Percentiles rank a stretch among this genome's conserved stretches.
Conservation (phyloP, 2,888 invertebrate species). For the Mimumesa dahlbomi region DNA sequence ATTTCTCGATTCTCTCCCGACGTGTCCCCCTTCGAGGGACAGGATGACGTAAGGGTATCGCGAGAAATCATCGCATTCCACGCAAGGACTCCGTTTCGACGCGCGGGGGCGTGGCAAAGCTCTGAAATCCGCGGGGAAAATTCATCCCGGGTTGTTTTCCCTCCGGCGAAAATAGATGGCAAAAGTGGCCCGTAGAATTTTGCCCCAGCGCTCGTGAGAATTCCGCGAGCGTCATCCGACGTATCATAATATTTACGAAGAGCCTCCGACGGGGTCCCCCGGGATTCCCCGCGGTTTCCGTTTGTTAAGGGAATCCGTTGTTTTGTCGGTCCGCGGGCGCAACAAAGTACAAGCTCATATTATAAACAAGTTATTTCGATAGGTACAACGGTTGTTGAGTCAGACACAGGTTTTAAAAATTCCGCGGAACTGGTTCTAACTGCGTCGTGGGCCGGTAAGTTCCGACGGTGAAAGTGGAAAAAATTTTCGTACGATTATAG, state of each 20-base stretch:
- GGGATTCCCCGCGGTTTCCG: too few relatives aligned
- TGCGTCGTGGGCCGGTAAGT: constrained; percentile 3
- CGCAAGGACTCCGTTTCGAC: constrained; percentile 59
- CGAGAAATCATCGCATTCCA: constrained; percentile 57
- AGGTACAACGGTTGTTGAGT: constrained; percentile 17
- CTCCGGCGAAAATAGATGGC: too few relatives aligned
- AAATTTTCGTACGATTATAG: constrained; percentile 18
- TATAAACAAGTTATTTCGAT: neutral
- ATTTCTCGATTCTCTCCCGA: neutral
- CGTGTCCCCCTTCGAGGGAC: neutral
- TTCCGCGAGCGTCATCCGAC: too few relatives aligned
- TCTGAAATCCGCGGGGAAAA: too few relatives aligned
- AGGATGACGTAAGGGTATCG: constrained; percentile 29
- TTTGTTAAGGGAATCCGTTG: too few relatives aligned
- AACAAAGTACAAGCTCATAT: neutral
- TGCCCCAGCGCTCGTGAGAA: too few relatives aligned
- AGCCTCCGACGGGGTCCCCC: too few relatives aligned
- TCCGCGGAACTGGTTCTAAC: constrained; percentile 44
- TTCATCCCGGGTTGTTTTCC: too few relatives aligned
- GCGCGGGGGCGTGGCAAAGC: too few relatives aligned
- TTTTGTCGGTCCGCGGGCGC: too few relatives aligned
- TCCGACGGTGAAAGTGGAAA: constrained; percentile 41
- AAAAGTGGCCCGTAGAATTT: too few relatives aligned
- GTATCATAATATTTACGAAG: too few relatives aligned
- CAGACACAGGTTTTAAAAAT: constrained; percentile 36